Evolutionary conservation across 2,113 vertebrate genomes (phyloP).

Genomic region (Budorcas taxicolor): DNA sequence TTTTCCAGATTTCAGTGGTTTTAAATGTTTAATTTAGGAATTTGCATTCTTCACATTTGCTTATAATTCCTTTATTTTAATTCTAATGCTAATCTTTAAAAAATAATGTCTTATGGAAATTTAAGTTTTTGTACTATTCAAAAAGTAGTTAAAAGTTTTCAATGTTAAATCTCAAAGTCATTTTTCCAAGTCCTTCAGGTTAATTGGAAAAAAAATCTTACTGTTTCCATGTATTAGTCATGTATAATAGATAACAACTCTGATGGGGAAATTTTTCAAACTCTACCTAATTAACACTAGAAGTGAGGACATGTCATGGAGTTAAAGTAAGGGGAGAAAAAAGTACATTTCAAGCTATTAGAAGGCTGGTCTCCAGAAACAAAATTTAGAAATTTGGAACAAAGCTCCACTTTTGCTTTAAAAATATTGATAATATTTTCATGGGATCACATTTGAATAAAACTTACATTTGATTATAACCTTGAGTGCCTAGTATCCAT

Average conservation of each 20-base stretch:
- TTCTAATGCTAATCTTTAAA: constrained; percentile 4
- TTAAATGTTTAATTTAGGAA: constrained; percentile 9
- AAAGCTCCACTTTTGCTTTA: not conserved
- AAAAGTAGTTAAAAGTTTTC: constrained; percentile 38
- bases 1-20: not conserved
- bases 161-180: constrained; percentile 33
- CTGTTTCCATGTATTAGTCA: constrained; percentile 11
- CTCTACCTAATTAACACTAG: constrained; percentile 47
- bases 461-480: not conserved
- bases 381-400: constrained; percentile 12
- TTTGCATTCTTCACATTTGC: not conserved
- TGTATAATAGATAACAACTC: constrained; percentile 51
- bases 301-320: not conserved
- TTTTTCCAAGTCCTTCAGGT: constrained; percentile 29
- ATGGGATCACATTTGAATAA: not conserved
- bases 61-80: constrained; percentile 1
- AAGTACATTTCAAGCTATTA: not conserved
- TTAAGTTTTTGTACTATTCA: not conserved
- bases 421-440: not conserved
- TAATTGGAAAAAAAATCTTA: constrained; percentile 42
- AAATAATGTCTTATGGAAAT: constrained; percentile 30
- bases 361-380: not conserved
- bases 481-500: not conserved
- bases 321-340: not conserved
- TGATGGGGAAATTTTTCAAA: constrained; percentile 42